phyloP scores from a whole-genome alignment of 2,888 invertebrate species.

The Atherix ibis region DNA sequence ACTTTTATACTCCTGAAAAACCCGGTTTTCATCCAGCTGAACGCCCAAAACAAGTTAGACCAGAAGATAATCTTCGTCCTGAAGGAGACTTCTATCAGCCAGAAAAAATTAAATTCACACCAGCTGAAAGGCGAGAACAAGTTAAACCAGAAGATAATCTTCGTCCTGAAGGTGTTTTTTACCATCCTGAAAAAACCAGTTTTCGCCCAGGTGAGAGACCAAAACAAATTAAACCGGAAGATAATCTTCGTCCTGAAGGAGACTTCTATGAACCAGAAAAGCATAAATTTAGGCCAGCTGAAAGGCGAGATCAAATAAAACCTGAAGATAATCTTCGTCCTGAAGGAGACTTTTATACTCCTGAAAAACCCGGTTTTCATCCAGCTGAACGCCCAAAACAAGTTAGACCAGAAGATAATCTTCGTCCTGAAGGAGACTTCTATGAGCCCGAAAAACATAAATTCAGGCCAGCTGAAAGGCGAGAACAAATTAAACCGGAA shows the following conservation, averaged over 20 bases:
- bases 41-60: slow-evolving; percentile 23
- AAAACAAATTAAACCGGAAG: slow-evolving; percentile 26
- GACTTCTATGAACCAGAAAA: slow-evolving; percentile 35
- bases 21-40: slow-evolving; percentile 36
- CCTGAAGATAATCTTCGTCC: slow-evolving; percentile 39
- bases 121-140: slow-evolving; percentile 32
- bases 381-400: slow-evolving; percentile 33
- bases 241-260: slow-evolving; percentile 37
- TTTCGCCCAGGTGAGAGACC: slow-evolving; percentile 34
- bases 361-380: slow-evolving; percentile 28
- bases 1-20: slow-evolving; percentile 34
- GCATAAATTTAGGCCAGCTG: slow-evolving; percentile 26
- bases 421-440: slow-evolving; percentile 41
- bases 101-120: slow-evolving; percentile 37
- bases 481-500: slow-evolving; percentile 25
- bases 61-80: slow-evolving; percentile 34
- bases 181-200: slow-evolving; percentile 34
- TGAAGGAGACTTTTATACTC: slow-evolving; percentile 40
- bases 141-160: slow-evolving; percentile 34
- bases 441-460: slow-evolving; percentile 28
- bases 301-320: slow-evolving; percentile 27
- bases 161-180: slow-evolving; percentile 38
- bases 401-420: slow-evolving; percentile 22
- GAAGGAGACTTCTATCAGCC: slow-evolving; percentile 33
- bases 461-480: slow-evolving; percentile 33